phyloP scores from a whole-genome alignment of 2,113 vertebrate species.

The Apeltes quadracus region DNA sequence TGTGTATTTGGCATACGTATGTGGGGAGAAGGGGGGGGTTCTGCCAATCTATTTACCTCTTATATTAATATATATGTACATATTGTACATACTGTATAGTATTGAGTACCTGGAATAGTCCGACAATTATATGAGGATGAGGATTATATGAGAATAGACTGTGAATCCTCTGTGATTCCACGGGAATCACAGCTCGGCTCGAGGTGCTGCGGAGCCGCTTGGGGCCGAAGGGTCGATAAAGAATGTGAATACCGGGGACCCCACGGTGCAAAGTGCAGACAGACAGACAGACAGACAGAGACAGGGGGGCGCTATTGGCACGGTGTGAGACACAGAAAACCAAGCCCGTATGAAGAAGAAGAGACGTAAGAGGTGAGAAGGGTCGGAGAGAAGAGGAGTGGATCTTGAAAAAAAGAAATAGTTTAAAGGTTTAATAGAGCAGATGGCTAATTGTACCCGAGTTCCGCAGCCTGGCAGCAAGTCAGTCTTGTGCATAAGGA shows the following conservation, averaged over 20 bases:
- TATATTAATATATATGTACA: conserved; percentile 65
- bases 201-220: conserved; percentile 60
- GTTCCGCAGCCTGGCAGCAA: conserved; percentile 82
- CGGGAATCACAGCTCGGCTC: conserved; percentile 67
- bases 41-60: conserved; percentile 55
- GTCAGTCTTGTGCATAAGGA: conserved; percentile 85
- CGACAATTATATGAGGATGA: conserved; percentile 26
- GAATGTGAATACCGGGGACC: conserved; percentile 52
- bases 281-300: conserved; percentile 57
- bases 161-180: conserved; percentile 66
- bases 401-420: conserved; percentile 53
- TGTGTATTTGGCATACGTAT: conserved; percentile 32
- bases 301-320: conserved; percentile 58
- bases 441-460: conserved; percentile 87
- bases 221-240: conserved; percentile 48
- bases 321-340: conserved; percentile 44
- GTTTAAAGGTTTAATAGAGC: conserved; percentile 80
- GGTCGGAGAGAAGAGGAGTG: conserved; percentile 43
- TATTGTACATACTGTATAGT: conserved; percentile 61
- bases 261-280: conserved; percentile 59
- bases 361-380: conserved; percentile 62
- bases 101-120: conserved; percentile 67
- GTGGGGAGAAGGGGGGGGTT: not conserved
- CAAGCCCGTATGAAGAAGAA: conserved; percentile 56
- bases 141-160: conserved; percentile 60